phyloP scores from a whole-genome alignment of 2,113 vertebrate genomes.

The Limanda limanda region DNA sequence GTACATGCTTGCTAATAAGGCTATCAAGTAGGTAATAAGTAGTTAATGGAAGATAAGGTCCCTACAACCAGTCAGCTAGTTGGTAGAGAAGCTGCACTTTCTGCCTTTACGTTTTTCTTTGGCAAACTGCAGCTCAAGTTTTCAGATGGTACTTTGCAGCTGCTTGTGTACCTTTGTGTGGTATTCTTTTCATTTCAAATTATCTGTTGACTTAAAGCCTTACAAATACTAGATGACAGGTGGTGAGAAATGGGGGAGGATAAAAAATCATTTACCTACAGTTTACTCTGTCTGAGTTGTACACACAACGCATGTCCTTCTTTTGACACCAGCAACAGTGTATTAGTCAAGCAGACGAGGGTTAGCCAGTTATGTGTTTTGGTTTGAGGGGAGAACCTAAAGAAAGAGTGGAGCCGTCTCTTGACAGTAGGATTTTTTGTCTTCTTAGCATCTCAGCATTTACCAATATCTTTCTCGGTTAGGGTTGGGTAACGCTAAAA shows the following conservation, averaged over 20 bases:
- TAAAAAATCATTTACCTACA: slow-evolving; percentile 8
- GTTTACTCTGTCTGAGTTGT: slow-evolving; percentile 28
- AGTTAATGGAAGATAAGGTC: neutral
- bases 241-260: slow-evolving; percentile 18
- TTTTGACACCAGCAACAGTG: slow-evolving; percentile 31
- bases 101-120: neutral
- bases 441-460: slow-evolving; percentile 3
- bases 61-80: too few relatives aligned
- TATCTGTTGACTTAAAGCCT: slow-evolving; percentile 54
- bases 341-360: slow-evolving; percentile 43
- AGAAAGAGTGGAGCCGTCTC: slow-evolving; percentile 16
- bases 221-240: slow-evolving; percentile 34
- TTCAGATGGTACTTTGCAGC: neutral
- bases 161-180: slow-evolving; percentile 32
- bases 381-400: slow-evolving; percentile 15
- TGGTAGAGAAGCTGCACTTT: too few relatives aligned
- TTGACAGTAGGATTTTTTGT: too few relatives aligned
- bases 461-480: neutral
- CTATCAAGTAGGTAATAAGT: neutral
- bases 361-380: slow-evolving; percentile 45
- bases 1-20: neutral
- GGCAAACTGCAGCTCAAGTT: neutral
- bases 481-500: too few relatives aligned
- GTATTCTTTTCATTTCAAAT: slow-evolving; percentile 47
- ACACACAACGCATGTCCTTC: slow-evolving; percentile 20